Conservation (phyloP, 2,888 invertebrate genomes). For the Drosophila affinis region DNA sequence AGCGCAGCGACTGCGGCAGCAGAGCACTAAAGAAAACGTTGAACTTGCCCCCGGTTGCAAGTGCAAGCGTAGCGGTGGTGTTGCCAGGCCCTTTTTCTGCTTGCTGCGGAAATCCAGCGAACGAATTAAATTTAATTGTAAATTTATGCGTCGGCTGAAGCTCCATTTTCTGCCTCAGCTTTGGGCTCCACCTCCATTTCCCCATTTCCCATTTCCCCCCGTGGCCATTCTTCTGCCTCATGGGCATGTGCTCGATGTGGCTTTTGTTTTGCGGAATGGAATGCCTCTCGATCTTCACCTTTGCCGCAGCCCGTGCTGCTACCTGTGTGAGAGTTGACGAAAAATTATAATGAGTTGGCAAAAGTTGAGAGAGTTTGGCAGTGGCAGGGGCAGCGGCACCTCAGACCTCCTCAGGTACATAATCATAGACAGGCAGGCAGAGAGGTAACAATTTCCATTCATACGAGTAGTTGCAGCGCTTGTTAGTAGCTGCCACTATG, state of each 20-base stretch:
- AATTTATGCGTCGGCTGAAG: slow-evolving; percentile 68
- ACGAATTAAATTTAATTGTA: slow-evolving; percentile 79
- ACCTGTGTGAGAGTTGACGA: slow-evolving; percentile 74
- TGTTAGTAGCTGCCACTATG: slow-evolving; percentile 70
- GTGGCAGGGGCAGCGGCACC: slow-evolving; percentile 38
- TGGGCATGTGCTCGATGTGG: slow-evolving; percentile 13
- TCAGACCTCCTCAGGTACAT: slow-evolving; percentile 43
- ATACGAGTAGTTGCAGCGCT: slow-evolving; percentile 49
- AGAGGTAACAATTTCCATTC: slow-evolving; percentile 75
- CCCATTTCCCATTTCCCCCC: not conserved
- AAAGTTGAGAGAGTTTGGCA: slow-evolving; percentile 16
- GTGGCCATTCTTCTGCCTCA: slow-evolving; percentile 16
- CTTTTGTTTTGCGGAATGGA: slow-evolving; percentile 43
- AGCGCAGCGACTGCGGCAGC: slow-evolving; percentile 48
- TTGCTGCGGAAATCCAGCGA: slow-evolving; percentile 72
- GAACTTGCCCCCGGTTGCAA: slow-evolving; percentile 70
- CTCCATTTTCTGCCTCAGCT: slow-evolving; percentile 24
- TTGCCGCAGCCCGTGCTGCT: slow-evolving; percentile 25
- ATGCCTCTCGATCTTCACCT: slow-evolving; percentile 70
- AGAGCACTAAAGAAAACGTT: slow-evolving; percentile 71
- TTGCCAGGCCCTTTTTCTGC: slow-evolving; percentile 40
- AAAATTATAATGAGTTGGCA: slow-evolving; percentile 74
- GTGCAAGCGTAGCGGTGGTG: slow-evolving; percentile 48
- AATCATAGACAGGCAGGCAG: slow-evolving; percentile 61
- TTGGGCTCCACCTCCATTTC: not conserved